Base-by-base conservation (phyloP, 2,797 vertebrate species). In the Diglossa cyanea region DNA sequence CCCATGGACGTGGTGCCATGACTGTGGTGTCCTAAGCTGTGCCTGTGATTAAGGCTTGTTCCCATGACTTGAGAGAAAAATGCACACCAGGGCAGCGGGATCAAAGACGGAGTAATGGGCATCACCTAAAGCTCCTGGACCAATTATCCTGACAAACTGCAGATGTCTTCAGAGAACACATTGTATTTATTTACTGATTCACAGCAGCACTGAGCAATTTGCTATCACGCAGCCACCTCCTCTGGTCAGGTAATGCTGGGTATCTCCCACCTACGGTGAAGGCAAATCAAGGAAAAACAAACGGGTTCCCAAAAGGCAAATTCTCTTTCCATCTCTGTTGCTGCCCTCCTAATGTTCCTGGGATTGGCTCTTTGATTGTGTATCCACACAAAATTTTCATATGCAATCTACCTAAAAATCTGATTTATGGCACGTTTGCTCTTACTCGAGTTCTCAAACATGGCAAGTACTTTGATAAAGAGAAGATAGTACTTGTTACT, bases 141-240 rank as follows among this genome's bases (percentile, higher is more conserved):
- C 80, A 90, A 92, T 95, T 96, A 94, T 70, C 63, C 67, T 93
- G 95, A 94, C 55, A 92, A 90, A 90, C n/a, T 68, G 62, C 90
- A 96, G 86, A 92, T 86, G 74, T 70, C 74, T 76, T 81, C 48
- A 24, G 33, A 48, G 88, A 86, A 60, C 73, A 92, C 71, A 3
- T 35, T 86, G 80, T 63, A 73, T 95, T 95, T 96, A 95, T 97
- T 93, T 95, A 92, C 90, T 57, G 83, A 82, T n/a, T 90, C 77
- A 20, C 66, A 37, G 86, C 86, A 81, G 48, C 0, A 3, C 67
- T 61, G 73, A 82, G 71, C 57, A 73, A 74, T 80, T 81, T 85
- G 70, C 77, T 77, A 13, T 86, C 79, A 61, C 65, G 47, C 1
- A 9, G 82, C 63, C 9, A 13, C 73, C 53, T 90, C 73, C 89